Evolutionary conservation across 2,113 vertebrate genomes (phyloP), one percentile per base, ranked within the genome.

Genomic region (Bubo bubo): DNA sequence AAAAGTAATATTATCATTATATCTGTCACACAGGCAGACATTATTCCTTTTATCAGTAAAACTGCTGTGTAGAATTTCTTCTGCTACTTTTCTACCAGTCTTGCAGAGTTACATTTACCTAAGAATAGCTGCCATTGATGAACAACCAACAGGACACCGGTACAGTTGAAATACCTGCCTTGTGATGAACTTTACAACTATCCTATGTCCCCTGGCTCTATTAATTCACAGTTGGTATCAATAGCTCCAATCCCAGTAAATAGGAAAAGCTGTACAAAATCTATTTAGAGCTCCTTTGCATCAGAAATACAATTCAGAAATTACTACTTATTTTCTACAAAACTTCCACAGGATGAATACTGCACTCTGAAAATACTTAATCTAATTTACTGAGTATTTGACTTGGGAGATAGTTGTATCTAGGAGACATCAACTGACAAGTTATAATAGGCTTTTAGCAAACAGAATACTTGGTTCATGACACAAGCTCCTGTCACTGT

Each of bases 301-400:
- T 58, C 81, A 84, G 56, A 95, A 97, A 90, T 58, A 58, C 16
- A 86, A 27, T 81, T 96, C 79, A 95, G 66, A 96, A 97, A 94
- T 89, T 68, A 23, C 43, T 50, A n/a, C 52, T 59, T 89, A 55
- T 95, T 91, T 97, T 80, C 62, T 58, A 43, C 45, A 86, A 93
- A 28, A 32, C 50, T 89, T 96, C 37, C 47, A 43, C 53, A 21
- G n/a, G 77, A 64, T 4, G 6, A 82, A 68, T 72, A 19, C 37
- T 92, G 10, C 53, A 55, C 27, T 88, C 62, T 84, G 43, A 83
- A 92, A 84, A 73, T 71, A 35, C 37, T 83, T 71, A 4, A 14
- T 52, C 11, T 87, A 27, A 49, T 77, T 85, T 79, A 73, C 14
- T 79, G 18, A 82, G 14, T 68, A 60, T 79, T 88, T 87, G 26